Percentiles rank a stretch among this genome's conserved stretches.
Evolutionary conservation across 2,113 vertebrate genomes (phyloP).

Genomic region (Jacana jacana): DNA sequence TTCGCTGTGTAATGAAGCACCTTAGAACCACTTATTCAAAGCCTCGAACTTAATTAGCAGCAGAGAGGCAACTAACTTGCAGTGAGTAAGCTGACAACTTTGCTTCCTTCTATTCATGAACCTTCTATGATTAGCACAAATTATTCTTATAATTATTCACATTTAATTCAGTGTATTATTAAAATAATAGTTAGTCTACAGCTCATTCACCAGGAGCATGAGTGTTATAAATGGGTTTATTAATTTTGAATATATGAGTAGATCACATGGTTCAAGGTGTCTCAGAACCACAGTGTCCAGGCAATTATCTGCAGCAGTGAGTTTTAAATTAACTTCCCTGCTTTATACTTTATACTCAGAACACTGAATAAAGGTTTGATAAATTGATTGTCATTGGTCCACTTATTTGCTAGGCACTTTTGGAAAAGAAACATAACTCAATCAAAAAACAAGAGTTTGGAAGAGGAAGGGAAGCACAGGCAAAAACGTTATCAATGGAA

Average conservation of each 20-base stretch:
- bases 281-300: neutral
- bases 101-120: neutral
- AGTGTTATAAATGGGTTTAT: conserved; percentile 20
- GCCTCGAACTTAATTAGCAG: conserved; percentile 17
- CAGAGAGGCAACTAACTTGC: neutral
- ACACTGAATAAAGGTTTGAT: neutral
- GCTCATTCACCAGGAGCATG: conserved; percentile 1
- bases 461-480: neutral
- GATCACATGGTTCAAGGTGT: neutral
- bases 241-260: conserved; percentile 31
- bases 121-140: neutral
- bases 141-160: conserved; percentile 40
- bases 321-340: neutral
- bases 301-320: neutral
- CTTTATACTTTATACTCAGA: neutral
- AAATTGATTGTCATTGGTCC: neutral
- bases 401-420: neutral
- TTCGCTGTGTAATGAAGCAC: neutral
- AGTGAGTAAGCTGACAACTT: conserved; percentile 12
- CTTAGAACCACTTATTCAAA: conserved; percentile 24
- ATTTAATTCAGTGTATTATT: conserved; percentile 30
- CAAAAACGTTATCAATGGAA: neutral
- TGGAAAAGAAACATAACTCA: neutral
- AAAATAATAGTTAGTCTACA: conserved; percentile 45
- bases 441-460: neutral